Base-by-base conservation (phyloP, 2,888 invertebrate genomes). In the Drosophila paranaensis region DNA sequence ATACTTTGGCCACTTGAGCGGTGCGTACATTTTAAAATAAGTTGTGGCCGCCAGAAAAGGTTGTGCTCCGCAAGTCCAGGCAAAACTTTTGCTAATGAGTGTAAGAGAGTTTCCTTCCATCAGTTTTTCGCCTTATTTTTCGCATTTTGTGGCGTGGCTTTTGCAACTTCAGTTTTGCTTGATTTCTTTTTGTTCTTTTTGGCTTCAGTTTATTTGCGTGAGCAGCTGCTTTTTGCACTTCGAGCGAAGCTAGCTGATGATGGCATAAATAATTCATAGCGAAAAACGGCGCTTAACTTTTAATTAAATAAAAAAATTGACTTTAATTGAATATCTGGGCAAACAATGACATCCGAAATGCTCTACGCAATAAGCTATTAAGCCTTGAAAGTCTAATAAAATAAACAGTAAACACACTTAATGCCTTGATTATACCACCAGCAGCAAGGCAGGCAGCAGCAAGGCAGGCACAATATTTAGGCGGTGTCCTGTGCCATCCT, bases 331-430 rank as follows among this genome's bases (percentile, higher is more conserved):
- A 78, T 88, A 79, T 76, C 73, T 69, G 57, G 62, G 8, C 27
- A 30, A 67, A 71, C 61, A 69, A 65, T 65, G 42, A 45, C 40
- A 14, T 53, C 40, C 40, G 55, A 67, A 81, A 54, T 62, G 70
- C 63, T 70, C 65, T 69, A 62, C 50, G 62, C 56, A 71, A 71
- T 78, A 87, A 89, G 88, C 88, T 74, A 81, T 89, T 89, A 89
- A 88, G 89, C 88, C 81, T 90, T 87, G 46, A 81, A 89, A 90
- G 88, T 87, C 89, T 79, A 88, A 88, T 89, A 88, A 88, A 88
- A 88, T 88, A 89, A 87, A 88, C 88, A 88, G 89, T 88, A 90
- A 88, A 88, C 82, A 89, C 85, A 89, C 77, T 90, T 90, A 88
- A 90, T 90, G 88, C 89, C 89, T 90, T 90, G 90, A 90, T 89